These are phyloP conservation scores for Hylia prasina DNA, from an alignment of 2,113 vertebrate genomes.

Conservation along the genomic window DNA sequence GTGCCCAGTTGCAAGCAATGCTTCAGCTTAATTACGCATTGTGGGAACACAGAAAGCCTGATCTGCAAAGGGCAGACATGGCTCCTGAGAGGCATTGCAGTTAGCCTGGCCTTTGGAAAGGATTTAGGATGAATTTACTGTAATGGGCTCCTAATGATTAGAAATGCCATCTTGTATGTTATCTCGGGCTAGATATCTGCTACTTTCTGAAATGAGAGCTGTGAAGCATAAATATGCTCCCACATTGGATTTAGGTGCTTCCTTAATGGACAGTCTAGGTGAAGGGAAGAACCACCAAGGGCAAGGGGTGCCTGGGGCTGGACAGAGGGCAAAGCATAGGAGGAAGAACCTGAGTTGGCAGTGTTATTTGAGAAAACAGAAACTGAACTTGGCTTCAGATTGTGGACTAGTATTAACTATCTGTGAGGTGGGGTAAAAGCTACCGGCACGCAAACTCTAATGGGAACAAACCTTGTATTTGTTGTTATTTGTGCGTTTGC, in stretches of 20 bases:
- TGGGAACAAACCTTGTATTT: not conserved
- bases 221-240: not conserved
- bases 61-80: not conserved
- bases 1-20: not conserved
- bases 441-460: not conserved
- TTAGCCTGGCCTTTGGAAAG: slow-evolving; percentile 1
- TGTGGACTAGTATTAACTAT: not conserved
- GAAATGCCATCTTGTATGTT: not conserved
- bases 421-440: not conserved
- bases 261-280: not conserved
- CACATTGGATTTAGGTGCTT: not conserved
- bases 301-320: not conserved
- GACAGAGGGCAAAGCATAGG: not conserved
- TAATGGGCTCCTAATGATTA: not conserved
- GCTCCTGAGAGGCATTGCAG: not conserved
- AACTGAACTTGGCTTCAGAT: not conserved
- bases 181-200: not conserved
- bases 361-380: not conserved
- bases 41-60: not conserved
- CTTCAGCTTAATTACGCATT: not conserved
- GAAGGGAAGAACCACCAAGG: not conserved
- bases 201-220: not conserved
- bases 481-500: not conserved
- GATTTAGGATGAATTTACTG: not conserved
- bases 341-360: not conserved